phyloP scores from a whole-genome alignment of 2,888 invertebrate species.

The Neuroscelio doddi region DNA sequence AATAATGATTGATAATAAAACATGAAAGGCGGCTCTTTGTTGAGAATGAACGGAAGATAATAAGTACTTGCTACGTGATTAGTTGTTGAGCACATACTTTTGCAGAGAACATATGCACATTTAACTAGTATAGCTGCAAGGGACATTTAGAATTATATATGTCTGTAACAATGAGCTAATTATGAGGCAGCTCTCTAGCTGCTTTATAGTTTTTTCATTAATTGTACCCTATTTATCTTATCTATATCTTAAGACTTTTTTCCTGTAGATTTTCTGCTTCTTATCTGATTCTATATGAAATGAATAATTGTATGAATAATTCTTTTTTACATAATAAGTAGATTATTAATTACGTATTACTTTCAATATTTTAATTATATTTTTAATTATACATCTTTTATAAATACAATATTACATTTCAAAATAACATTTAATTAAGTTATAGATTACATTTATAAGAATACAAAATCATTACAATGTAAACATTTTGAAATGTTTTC shows the following conservation, averaged over 20 bases:
- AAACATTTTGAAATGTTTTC: neutral
- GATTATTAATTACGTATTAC: no score
- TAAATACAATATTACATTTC: no score
- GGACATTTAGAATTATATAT: slow-evolving; percentile 42
- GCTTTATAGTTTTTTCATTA: slow-evolving; percentile 14
- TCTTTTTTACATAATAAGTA: no score
- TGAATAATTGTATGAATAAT: no score
- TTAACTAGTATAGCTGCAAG: slow-evolving; percentile 30
- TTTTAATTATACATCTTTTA: no score
- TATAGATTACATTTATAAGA: no score
- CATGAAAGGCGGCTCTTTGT: slow-evolving; percentile 35
- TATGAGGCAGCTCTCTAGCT: slow-evolving; percentile 19
- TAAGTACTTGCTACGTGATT: slow-evolving; percentile 50
- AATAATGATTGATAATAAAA: slow-evolving; percentile 36
- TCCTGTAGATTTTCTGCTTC: no score
- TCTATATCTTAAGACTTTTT: slow-evolving; percentile 4
- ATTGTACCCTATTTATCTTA: slow-evolving; percentile 10
- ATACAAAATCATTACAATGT: neutral
- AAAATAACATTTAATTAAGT: no score
- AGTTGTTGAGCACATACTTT: slow-evolving; percentile 47
- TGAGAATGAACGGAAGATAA: slow-evolving; percentile 50
- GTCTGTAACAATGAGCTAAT: slow-evolving; percentile 44
- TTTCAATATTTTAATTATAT: no score
- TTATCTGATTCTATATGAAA: neutral
- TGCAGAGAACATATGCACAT: slow-evolving; percentile 26